Evolutionary conservation across 2,888 invertebrate genomes (phyloP), one percentile per base, ranked within the genome.

Genomic region (Heteromyza rotundicornis): DNA sequence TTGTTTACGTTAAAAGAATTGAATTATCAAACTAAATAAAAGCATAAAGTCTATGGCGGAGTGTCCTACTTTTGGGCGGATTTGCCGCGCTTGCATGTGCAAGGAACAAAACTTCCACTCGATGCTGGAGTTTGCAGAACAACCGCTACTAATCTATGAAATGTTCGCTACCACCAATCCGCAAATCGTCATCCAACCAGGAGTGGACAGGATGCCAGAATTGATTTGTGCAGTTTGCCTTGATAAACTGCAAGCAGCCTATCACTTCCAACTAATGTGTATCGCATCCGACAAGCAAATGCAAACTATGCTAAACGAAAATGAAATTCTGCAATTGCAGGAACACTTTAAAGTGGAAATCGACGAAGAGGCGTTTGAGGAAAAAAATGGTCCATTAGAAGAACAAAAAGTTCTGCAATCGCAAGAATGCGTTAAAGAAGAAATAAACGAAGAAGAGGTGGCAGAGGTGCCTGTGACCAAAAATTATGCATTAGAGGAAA

Each of bases 171-270:
- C 57, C 55, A 80, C 78, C 63, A 70, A 78, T 32, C 71, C 78
- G 53, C 70, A 65, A 51, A 19, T 84, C 14, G 66, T 80, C 80
- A 78, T 84, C 59, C 78, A 80, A 16, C n/a, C n/a, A n/a, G 20
- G 64, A 80, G 85, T 85, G 51, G 89, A 89, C 80, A 86, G 86
- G 32, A 75, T 89, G 59, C 88, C 89, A 1, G 86, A 88, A 70
- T 84, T 84, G 60, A 81, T 89, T 55, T 89, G 89, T 71, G 69
- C 80, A 64, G 79, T 83, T 7, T 90, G 89, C 76, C 83, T 84
- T 1, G 82, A 82, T 63, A 80, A 83, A 57, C 81, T 88, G 20
- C 80, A 86, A 59, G 79, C 84, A 8, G 79, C 86, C 10, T 86
- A 86, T 72, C 74, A 80, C 47, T 86, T 86, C 69, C 85, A 85